Evolutionary conservation across 2,797 vertebrate genomes (phyloP).

Genomic region (Tinamus major): DNA sequence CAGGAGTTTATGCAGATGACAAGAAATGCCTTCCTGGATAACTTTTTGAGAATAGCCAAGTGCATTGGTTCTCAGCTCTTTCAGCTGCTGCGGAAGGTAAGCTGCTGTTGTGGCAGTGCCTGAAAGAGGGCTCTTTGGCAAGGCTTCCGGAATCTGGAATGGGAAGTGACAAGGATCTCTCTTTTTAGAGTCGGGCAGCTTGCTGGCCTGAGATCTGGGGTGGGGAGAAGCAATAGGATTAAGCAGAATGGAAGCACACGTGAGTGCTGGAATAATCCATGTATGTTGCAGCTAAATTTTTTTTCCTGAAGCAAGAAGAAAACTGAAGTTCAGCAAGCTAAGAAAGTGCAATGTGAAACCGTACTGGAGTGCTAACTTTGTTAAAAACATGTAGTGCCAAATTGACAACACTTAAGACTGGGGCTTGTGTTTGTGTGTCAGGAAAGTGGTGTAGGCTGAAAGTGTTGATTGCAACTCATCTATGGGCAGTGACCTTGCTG

Average conservation of each 20-base stretch:
- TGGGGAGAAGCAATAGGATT: neutral
- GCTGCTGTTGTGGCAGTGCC: neutral
- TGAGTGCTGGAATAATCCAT: neutral
- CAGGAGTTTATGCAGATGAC: constrained; percentile 4
- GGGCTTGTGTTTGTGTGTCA: neutral
- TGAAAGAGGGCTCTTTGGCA: neutral
- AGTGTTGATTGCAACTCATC: neutral
- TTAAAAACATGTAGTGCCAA: neutral
- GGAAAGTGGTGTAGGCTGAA: neutral
- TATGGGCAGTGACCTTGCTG: neutral
- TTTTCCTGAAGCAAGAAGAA: neutral
- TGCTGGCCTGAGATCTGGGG: rapidly evolving
- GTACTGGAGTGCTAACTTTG: neutral
- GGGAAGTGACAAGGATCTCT: neutral
- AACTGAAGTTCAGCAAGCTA: neutral
- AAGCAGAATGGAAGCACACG: neutral
- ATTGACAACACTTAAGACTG: neutral
- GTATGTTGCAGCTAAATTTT: neutral
- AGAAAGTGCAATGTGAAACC: neutral
- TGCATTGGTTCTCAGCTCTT: neutral
- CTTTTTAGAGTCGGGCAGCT: neutral
- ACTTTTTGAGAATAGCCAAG: neutral
- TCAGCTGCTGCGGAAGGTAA: neutral
- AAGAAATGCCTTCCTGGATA: neutral
- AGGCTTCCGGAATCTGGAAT: neutral